phyloP scores from a whole-genome alignment of 2,113 vertebrate genomes.

The Oxyura jamaicensis region DNA sequence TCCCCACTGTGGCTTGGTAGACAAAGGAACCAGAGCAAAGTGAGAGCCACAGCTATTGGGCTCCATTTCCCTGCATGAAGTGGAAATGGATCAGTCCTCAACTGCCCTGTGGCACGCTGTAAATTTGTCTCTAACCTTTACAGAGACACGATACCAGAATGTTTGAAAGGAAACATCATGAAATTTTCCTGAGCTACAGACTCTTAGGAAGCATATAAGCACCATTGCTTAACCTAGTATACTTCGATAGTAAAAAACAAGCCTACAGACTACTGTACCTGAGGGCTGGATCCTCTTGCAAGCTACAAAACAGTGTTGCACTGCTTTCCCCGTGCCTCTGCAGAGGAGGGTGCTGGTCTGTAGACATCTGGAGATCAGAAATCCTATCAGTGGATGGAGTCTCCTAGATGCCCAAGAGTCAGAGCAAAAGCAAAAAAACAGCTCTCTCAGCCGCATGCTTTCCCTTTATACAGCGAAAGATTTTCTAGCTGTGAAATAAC shows the following conservation, averaged over 20 bases:
- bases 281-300: background rate
- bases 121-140: background rate
- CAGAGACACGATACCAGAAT: background rate
- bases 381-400: background rate
- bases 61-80: background rate
- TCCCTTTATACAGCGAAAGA: background rate
- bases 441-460: background rate
- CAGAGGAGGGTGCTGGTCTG: background rate
- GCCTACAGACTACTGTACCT: background rate
- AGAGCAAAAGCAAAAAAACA: background rate
- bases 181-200: background rate
- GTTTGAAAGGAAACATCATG: background rate
- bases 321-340: rapidly evolving
- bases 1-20: background rate
- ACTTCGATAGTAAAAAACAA: background rate
- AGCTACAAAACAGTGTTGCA: background rate
- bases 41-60: background rate
- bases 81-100: background rate
- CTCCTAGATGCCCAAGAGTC: background rate
- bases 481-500: background rate
- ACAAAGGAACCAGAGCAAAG: background rate
- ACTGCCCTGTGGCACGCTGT: background rate
- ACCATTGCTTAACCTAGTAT: background rate
- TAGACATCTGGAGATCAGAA: background rate
- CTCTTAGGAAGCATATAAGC: background rate